phyloP scores from a whole-genome alignment of 2,888 invertebrate genomes.

The Lutraria lutraria region DNA sequence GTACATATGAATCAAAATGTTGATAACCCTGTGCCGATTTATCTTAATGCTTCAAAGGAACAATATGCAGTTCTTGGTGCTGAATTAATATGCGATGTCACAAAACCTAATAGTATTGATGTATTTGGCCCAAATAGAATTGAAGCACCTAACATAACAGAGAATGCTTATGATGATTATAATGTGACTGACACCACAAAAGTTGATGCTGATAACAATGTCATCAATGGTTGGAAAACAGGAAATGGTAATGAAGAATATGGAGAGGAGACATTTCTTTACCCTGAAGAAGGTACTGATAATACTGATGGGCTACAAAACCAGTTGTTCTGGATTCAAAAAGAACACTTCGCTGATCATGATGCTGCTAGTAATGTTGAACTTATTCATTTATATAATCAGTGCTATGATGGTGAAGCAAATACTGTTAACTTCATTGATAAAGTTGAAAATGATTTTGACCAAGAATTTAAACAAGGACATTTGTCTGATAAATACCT shows the following conservation, averaged over 20 bases:
- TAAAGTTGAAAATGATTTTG: not conserved
- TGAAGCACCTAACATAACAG: not conserved
- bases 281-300: not conserved
- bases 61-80: not conserved
- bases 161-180: not conserved
- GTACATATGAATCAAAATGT: not conserved
- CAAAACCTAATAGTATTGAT: not conserved
- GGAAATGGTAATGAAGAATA: not conserved
- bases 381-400: not conserved
- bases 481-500: not conserved
- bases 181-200: not conserved
- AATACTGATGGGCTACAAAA: not conserved
- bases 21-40: conserved; percentile 1
- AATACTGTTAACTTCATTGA: not conserved
- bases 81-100: not conserved
- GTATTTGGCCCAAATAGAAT: not conserved
- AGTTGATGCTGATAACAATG: not conserved
- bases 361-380: not conserved
- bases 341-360: not conserved
- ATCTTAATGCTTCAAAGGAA: not conserved
- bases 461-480: not conserved
- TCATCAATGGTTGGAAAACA: not conserved
- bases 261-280: conserved; percentile 15
- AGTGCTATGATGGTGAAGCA: not conserved
- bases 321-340: not conserved